phyloP scores from a whole-genome alignment of 2,888 invertebrate species.

The Drosophila parthenogenetica region DNA sequence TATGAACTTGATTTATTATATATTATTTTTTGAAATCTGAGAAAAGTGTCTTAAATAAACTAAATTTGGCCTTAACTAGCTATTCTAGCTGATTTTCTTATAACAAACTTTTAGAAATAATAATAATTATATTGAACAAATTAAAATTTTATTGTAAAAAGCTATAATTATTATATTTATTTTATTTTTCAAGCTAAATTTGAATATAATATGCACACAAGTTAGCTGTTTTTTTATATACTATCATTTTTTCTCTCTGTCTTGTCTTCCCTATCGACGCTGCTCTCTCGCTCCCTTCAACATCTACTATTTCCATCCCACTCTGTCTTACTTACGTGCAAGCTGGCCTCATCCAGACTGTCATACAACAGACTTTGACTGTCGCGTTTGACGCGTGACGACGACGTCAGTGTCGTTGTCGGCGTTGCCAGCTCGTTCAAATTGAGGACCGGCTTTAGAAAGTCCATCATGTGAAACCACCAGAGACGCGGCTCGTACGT shows the following conservation, averaged over 20 bases:
- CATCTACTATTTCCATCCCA: not conserved
- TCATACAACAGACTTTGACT: constrained; percentile 28
- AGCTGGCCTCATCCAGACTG: constrained; percentile 59
- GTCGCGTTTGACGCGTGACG: constrained; percentile 21
- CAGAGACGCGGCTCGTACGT: constrained; percentile 63
- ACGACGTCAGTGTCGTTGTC: not conserved
- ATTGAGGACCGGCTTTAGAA: constrained; percentile 61
- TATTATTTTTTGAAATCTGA: no score
- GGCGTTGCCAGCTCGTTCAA: constrained; percentile 22
- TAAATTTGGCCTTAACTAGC: no score
- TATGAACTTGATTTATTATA: no score
- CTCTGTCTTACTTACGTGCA: constrained; percentile 50
- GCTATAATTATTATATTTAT: no score
- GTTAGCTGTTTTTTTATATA: no score
- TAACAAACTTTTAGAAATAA: no score
- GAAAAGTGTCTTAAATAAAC: no score
- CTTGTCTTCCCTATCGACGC: not conserved
- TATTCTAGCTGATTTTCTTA: no score
- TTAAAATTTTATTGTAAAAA: no score
- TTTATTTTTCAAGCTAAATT: no score
- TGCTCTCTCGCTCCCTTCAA: not conserved
- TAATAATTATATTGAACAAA: no score
- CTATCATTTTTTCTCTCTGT: not conserved
- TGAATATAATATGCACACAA: no score
- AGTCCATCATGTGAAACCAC: constrained; percentile 68